Percentiles rank a stretch among this genome's conserved stretches.
Conservation (phyloP, 2,888 invertebrate species). For the Lapara coniferarum region DNA sequence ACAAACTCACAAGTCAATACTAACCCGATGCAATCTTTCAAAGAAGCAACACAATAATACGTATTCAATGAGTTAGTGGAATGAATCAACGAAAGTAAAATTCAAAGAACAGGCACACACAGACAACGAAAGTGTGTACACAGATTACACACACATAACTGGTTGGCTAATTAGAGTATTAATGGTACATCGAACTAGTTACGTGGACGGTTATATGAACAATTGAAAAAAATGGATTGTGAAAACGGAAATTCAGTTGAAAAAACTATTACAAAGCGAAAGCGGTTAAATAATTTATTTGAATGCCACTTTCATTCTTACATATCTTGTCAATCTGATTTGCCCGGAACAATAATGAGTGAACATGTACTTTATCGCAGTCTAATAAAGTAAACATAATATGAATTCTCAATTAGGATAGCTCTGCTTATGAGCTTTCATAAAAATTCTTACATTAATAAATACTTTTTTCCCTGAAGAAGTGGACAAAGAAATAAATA, state of each 20-base stretch:
- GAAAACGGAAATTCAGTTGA: conserved; percentile 15
- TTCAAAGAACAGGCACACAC: conserved; percentile 26
- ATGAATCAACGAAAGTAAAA: conserved; percentile 28
- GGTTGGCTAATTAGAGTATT: conserved; percentile 28
- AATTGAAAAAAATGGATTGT: conserved; percentile 11
- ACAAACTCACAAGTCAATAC: conserved; percentile 8
- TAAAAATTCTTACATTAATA: no score
- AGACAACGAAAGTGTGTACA: conserved; percentile 27
- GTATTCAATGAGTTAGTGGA: conserved; percentile 24
- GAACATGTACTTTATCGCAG: background rate
- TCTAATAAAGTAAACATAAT: no score
- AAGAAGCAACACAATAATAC: conserved; percentile 25
- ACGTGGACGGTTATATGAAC: conserved; percentile 18
- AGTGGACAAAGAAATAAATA: no score
- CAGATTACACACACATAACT: conserved; percentile 21
- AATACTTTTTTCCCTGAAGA: no score
- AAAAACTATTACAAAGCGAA: conserved; percentile 12
- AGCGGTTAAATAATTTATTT: conserved; percentile 2
- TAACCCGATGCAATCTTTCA: conserved; percentile 12
- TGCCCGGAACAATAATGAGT: conserved; percentile 2
- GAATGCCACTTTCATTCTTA: conserved; percentile 15
- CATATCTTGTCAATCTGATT: background rate
- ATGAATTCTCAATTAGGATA: no score
- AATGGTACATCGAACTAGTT: conserved; percentile 26
- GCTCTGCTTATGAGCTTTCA: no score